Base-by-base conservation (phyloP, 2,113 vertebrate species). In the Shinisaurus crocodilurus region DNA sequence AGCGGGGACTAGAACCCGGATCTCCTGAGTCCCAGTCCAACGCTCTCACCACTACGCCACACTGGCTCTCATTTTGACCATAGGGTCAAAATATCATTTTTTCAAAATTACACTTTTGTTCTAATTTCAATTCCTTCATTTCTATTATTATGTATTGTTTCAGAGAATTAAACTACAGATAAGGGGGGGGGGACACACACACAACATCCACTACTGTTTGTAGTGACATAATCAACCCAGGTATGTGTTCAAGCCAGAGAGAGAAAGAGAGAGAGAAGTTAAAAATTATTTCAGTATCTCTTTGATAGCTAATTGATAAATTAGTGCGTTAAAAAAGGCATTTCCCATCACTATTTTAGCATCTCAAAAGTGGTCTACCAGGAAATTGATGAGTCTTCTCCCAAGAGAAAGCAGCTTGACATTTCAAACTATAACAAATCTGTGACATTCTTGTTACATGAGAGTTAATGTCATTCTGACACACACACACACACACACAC, bases 401-500 rank as follows among this genome's bases (percentile, higher is more conserved):
- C 43, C 6, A 86, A 81, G 23, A 89, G 76, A 27, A 91, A 16
- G 3, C 34, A 10, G 32, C 54, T 45, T 90, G 70, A 92, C 54
- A 92, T 15, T 82, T 37, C 57, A 86, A 89, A 57, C 69, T 89
- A 92, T 84, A 86, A 89, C 91, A 94, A 91, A 82, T 92, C 88
- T 90, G 82, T 0, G 3, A 1, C 85, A 90, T 0, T 88, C 48
- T 83, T 90, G 95, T 94, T 93, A 67, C 75, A 92, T 90, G 89
- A 88, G 5, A 92, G 92, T 90, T 95, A 94, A 81, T 95, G 92
- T 93, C 87, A 92, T 76, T 88, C 86, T 92, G 94, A 94, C 25
- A 89, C 94, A 89, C 50, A 91, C 84, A 0, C n/a, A 63, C 63
- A 65, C 63, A 27, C 70, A 72, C 12, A 32, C 29, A 80, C 45